Conservation (phyloP, 1,140 invertebrate species). For the Ostrea denselamellosa region DNA sequence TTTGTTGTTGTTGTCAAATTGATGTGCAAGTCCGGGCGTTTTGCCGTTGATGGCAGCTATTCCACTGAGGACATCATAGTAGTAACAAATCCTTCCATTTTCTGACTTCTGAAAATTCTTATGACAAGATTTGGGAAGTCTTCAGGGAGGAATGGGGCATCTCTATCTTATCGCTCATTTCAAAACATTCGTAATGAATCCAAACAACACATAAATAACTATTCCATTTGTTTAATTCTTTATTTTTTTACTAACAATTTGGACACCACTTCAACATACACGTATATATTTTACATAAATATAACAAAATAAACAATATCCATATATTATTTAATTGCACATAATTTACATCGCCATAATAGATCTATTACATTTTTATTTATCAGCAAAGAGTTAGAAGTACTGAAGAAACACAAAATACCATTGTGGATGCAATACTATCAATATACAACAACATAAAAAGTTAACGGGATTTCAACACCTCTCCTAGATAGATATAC, state of each 20-base stretch:
- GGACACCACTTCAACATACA: background rate
- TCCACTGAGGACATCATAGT: too few species aligned
- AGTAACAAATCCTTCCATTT: too few species aligned
- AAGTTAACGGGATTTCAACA: too few species aligned
- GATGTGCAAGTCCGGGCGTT: too few species aligned
- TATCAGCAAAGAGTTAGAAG: background rate
- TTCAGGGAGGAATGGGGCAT: too few species aligned
- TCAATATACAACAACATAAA: too few species aligned
- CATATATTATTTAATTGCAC: slow-evolving; percentile 14
- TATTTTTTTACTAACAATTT: slow-evolving; percentile 1
- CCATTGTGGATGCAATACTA: too few species aligned
- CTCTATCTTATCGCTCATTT: background rate
- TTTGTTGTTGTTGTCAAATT: too few species aligned
- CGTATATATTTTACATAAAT: slow-evolving; percentile 4
- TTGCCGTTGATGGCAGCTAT: too few species aligned
- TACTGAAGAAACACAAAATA: background rate
- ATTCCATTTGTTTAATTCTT: background rate
- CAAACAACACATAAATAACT: background rate
- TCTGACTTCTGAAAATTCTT: too few species aligned
- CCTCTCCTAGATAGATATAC: too few species aligned
- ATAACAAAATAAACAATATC: slow-evolving; percentile 28
- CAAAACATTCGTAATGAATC: background rate
- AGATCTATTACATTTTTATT: background rate
- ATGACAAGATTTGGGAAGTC: too few species aligned
- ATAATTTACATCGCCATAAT: background rate